A percentile compares a stretch with the other conserved stretches of the same genome.
Evolutionary conservation across 2,113 vertebrate species (phyloP).

Genomic region (Dissostichus mawsoni): DNA sequence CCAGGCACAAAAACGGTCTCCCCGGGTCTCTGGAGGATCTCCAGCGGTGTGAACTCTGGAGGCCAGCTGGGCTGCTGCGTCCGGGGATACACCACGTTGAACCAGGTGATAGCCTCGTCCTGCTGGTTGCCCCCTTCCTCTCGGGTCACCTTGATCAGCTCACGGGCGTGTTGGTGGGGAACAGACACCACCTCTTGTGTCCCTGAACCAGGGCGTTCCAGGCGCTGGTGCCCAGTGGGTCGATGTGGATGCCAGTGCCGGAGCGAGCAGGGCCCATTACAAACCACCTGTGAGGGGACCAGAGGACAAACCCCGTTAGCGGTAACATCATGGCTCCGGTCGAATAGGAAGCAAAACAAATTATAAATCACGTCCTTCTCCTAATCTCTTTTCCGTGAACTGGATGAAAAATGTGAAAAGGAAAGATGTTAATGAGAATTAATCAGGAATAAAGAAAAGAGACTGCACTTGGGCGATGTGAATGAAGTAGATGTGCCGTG

Average conservation of each 20-base stretch:
- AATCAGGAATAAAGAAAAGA: too few relatives aligned
- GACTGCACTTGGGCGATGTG: too few relatives aligned
- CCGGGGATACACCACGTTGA: slow-evolving; percentile 93
- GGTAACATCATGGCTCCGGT: too few relatives aligned
- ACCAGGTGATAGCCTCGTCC: slow-evolving; percentile 99
- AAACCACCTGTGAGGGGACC: slow-evolving; percentile 89
- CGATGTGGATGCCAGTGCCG: slow-evolving; percentile 98
- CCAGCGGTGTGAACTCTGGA: slow-evolving; percentile 92
- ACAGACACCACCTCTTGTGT: slow-evolving; percentile 98
- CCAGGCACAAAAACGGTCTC: slow-evolving; percentile 98
- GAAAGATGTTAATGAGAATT: too few relatives aligned
- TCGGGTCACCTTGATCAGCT: slow-evolving; percentile 96
- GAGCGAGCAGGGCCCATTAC: slow-evolving; percentile 98
- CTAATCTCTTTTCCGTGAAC: too few relatives aligned
- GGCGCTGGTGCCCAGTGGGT: slow-evolving; percentile 96
- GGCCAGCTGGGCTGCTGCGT: slow-evolving; percentile 95
- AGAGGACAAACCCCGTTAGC: not conserved
- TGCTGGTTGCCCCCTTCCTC: slow-evolving; percentile 99
- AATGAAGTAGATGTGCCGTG: too few relatives aligned
- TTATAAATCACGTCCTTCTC: too few relatives aligned
- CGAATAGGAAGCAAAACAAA: too few relatives aligned
- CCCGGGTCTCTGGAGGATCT: slow-evolving; percentile 94
- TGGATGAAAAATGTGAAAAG: too few relatives aligned
- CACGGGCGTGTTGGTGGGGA: slow-evolving; percentile 97
- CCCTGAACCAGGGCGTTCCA: slow-evolving; percentile 99